Evolutionary conservation across 2,113 vertebrate species (phyloP), one percentile per base, ranked within the genome.

Genomic region (Poicephalus meyeri): DNA sequence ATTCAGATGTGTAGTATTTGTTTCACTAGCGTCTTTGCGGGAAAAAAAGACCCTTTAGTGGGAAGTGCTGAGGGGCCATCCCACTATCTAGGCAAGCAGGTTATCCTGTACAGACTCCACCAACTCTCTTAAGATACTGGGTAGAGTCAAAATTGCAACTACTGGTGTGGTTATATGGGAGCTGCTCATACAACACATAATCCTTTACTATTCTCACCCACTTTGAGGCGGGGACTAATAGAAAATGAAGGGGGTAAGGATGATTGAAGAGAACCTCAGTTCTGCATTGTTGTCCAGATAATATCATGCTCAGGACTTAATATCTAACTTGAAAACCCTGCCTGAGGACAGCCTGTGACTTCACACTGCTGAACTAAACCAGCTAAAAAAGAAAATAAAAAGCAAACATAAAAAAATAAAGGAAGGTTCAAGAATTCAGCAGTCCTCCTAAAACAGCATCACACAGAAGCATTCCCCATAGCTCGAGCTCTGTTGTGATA

Each of bases 401-500:
- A 53, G 55, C 55, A 56, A n/a, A 56, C 55, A 16, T 6, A 24
- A 28, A 73, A 37, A 47, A 24, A 19, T 61, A 37, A 79, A 79
- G 42, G 35, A 39, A 78, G 4, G 11, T 31, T 83, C 53, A 73
- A 7, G 14, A 25, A 33, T 7, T 31, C 1, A 26, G 10, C 6
- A 5, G 25, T 46, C 44, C 68, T 58, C 63, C 42, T 53, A 24
- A 63, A 86, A 55, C 12, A 72, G 19, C 73, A 78, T 7, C 69
- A 73, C 21, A 20, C n/a, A 92, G 37, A 46, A 66, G 16, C 29
- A 63, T 47, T 37, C 55, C 42, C 5, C 24, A 4, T 8, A 24
- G n/a, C 46, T 77, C 2, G 2, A 0, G 1, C 41, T 53, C 6
- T 0, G 5, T 26, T 61, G n/a, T 3, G 28, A 41, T 1, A 50